Percentiles rank a stretch among this genome's conserved stretches.
phyloP scores from a whole-genome alignment of 2,113 vertebrate species.

The Spilogale gracilis region DNA sequence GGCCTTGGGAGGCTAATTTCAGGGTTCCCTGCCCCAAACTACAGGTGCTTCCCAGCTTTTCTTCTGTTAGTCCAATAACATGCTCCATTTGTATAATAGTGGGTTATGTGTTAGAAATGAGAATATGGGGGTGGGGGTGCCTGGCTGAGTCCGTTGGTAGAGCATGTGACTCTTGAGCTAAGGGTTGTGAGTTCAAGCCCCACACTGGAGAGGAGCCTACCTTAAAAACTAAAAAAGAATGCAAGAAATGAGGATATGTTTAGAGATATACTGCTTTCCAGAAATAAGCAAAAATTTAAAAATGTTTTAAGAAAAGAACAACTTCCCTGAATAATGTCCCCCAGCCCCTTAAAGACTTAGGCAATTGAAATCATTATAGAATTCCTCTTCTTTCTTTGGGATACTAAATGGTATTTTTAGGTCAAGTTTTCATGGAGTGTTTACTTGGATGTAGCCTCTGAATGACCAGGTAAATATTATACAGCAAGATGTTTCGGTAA shows the following conservation, averaged over 20 bases:
- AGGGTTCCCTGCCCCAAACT: not conserved
- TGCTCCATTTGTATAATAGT: not conserved
- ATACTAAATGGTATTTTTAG: not conserved
- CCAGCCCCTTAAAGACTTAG: not conserved
- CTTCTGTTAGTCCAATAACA: not conserved
- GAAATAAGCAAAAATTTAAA: not conserved
- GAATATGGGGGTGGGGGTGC: not conserved
- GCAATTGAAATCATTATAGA: not conserved
- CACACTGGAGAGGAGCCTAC: not conserved
- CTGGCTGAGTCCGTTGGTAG: not conserved
- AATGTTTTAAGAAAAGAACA: not conserved
- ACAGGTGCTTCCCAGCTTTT: not conserved
- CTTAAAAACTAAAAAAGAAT: not conserved
- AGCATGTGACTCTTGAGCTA: not conserved
- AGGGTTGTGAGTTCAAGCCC: not conserved
- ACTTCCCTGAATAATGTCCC: not conserved
- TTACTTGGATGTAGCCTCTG: not conserved
- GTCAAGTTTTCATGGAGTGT: not conserved
- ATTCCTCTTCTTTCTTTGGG: conserved; percentile 18
- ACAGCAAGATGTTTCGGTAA: not conserved
- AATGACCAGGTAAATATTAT: not conserved
- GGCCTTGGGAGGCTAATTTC: not conserved
- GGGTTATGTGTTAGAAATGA: not conserved
- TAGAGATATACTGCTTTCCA: not conserved
- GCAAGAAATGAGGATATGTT: not conserved